Base-by-base conservation (phyloP, 2,113 vertebrate species). In the Lanius collurio region DNA sequence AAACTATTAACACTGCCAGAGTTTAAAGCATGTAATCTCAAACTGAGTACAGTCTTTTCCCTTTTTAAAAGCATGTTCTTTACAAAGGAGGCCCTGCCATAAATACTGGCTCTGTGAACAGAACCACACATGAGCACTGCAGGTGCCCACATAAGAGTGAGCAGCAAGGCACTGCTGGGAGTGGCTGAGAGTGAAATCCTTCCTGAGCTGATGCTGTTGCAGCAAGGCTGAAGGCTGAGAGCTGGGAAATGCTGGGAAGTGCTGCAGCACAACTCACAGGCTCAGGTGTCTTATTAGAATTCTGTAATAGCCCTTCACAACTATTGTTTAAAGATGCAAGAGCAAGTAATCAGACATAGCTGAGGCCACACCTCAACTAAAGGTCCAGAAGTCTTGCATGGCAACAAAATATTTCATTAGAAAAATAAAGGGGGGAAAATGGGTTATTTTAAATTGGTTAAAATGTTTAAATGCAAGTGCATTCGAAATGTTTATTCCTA, bases 201-300 rank as follows among this genome's bases (percentile, higher is more conserved):
- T 74, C 63, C 44, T 8, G 17, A 47, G 55, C 41, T 50, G 88
- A 35, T n/a, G 64, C 39, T 91, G 68, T 42, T 59, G 37, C 28
- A 91, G 73, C 44, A 39, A 71, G 77, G 70, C 26, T 79, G 87
- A 88, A 74, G 76, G 79, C 87, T 67, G 41, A 90, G 59, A 76
- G 52, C 65, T 84, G 73, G 75, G 70, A 80, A 94, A 82, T 82
- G 47, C 79, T 84, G 60, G 75, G 84, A 95, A 91, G 82, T 93
- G 81, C 44, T 49, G 83, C 65, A 30, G 62, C 47, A 6, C 49
- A 63, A 60, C 65, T 94, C 23, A 2, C 49, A 76, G 65, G 28
- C 56, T 80, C 37, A 15, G 15, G 23, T 60, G 47, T 80, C 50
- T 56, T 71, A 37, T 5, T 75, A 27, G 55, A 47, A 84, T 85